phyloP scores from a whole-genome alignment of 1,140 invertebrate genomes.

The Drosophila orena region DNA sequence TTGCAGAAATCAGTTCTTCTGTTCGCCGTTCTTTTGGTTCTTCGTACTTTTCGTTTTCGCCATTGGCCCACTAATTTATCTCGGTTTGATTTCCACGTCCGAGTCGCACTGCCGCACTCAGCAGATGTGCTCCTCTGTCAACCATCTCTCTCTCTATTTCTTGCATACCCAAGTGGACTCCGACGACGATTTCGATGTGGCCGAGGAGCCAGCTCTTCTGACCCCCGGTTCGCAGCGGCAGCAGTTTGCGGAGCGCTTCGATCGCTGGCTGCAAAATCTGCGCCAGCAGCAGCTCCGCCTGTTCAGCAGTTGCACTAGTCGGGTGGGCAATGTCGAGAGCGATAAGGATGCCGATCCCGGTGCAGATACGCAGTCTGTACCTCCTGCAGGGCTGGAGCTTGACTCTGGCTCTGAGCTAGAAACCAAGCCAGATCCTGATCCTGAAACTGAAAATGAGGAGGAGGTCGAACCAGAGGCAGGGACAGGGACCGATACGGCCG shows the following conservation, averaged over 20 bases:
- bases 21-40: constrained; percentile 32
- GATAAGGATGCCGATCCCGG: constrained; percentile 33
- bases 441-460: constrained; percentile 14
- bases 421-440: constrained; percentile 11
- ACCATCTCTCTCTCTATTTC: constrained; percentile 33
- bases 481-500: constrained; percentile 45
- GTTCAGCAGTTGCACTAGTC: constrained; percentile 77
- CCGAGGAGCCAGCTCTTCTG: constrained; percentile 51
- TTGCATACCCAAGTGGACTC: constrained; percentile 61
- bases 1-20: constrained; percentile 45
- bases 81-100: constrained; percentile 49
- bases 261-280: constrained; percentile 72
- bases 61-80: constrained; percentile 72
- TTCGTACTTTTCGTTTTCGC: constrained; percentile 45
- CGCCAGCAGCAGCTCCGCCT: constrained; percentile 64
- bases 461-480: constrained; percentile 17
- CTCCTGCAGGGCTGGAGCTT: background rate
- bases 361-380: constrained; percentile 1
- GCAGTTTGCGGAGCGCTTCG: constrained; percentile 67
- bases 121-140: constrained; percentile 23
- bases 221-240: constrained; percentile 61
- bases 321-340: constrained; percentile 66
- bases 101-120: constrained; percentile 40
- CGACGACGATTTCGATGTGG: constrained; percentile 46
- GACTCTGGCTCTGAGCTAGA: background rate